A percentile compares a stretch with the other conserved stretches of the same genome.
phyloP scores from a whole-genome alignment of 2,797 vertebrate species.

The Scolopax bukidnonensis region DNA sequence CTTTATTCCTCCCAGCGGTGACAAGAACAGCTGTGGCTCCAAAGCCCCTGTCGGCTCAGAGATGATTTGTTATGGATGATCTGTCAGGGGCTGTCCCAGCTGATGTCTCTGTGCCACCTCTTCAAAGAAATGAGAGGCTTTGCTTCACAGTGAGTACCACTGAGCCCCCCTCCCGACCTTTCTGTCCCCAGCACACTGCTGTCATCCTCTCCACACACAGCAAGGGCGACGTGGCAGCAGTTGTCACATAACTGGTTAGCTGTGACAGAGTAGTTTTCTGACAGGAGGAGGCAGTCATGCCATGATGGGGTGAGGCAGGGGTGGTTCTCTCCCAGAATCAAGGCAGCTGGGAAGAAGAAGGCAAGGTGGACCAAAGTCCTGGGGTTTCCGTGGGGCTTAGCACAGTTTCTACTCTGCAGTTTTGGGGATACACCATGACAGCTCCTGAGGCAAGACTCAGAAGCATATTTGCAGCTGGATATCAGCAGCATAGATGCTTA shows the following conservation, averaged over 20 bases:
- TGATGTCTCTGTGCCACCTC: background rate
- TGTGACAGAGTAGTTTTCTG: background rate
- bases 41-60: constrained; percentile 1
- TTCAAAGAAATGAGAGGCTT: background rate
- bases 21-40: constrained; percentile 17
- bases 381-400: background rate
- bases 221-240: rapidly evolving
- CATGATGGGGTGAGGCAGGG: background rate
- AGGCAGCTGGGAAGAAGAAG: background rate
- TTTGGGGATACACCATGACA: background rate
- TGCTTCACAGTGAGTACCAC: background rate
- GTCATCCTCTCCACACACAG: background rate
- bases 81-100: constrained; percentile 4
- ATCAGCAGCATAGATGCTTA: background rate
- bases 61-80: background rate
- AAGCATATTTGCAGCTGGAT: background rate
- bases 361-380: background rate
- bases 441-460: background rate
- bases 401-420: background rate
- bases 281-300: background rate
- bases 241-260: background rate
- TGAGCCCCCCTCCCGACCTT: background rate
- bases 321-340: background rate
- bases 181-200: background rate
- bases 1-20: background rate